Base-by-base conservation (phyloP, 2,113 vertebrate species). In the Pontoporia blainvillei region DNA sequence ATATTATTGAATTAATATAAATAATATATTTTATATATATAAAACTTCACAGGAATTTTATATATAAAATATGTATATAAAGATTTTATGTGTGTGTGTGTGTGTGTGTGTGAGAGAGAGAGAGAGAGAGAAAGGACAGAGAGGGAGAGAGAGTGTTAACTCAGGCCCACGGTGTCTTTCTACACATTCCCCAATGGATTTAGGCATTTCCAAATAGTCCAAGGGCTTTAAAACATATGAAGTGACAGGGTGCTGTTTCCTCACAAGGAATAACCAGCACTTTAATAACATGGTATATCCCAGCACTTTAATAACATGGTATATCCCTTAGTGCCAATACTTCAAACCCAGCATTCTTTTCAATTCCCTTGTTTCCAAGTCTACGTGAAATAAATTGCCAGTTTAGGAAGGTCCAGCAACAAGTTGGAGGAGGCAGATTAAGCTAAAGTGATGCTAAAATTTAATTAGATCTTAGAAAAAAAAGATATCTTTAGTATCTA, bases 381-480 rank as follows among this genome's bases (percentile, higher is more conserved):
- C 71, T 31, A 11, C 2, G 10, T 67, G 66, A 75, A 66, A 49
- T 84, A 54, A 75, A 72, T 49, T 59, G 0, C 15, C 36, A 86
- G 17, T 25, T 92, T 90, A 67, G 27, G 4, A 81, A 86, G 62
- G 3, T 71, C 39, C 69, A 83, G 66, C 27, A 92, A 86, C 78
- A 86, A 89, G 59, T 89, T 75, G 23, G 49, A 85, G 27, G 29
- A 73, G 10, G 27, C 54, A 73, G 14, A 73, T 94, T 76, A 91
- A 96, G 15, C 34, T 59, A 27, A 20, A 90, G 57, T 23, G 62
- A 94, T 86, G 71, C 61, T 94, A 94, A 73, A 92, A 79, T 96
- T 96, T 90, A 97, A 96, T 94, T 94, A 85, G 59, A 83, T 67
- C 72, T 86, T 79, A 87, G 69, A 17, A 5, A 15, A n/a, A 87